Evolutionary conservation across 2,113 vertebrate genomes (phyloP), one percentile per base, ranked within the genome.

Genomic region (Pica pica): DNA sequence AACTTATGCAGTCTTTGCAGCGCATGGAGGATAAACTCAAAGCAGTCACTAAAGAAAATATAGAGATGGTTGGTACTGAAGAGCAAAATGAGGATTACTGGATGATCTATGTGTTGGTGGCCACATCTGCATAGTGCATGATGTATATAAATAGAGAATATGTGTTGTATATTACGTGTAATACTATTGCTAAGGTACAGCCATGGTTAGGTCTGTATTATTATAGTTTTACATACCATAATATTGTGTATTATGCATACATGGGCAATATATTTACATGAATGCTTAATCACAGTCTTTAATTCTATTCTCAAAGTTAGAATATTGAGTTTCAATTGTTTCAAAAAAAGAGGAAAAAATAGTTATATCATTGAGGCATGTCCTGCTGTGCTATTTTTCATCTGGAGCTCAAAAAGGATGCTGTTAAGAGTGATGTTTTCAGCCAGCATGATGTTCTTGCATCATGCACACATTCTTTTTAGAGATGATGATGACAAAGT

Each of bases 21-120:
- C 99, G 99, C 83, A 98, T 99, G 98, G 99, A 99, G 92, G 99
- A 99, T 17, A 99, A 99, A 87, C 96, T 99, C 49, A 99, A 99
- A 98, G 97, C 96, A 13, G 76, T 99, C 65, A 98, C 97, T 80
- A 99, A 98, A 97, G 99, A 99, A 96, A 99, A 99, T 96, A 95
- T 98, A 61, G 99, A 99, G 97, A 99, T 99, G 99, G 99, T 99
- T 73, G 57, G 98, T 96, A 92, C 33, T 84, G 53, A 89, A 90
- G 46, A 71, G 23, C 41, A 89, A 86, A 92, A 41, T 60, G 20
- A 85, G 16, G 28, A 46, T 89, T 78, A 52, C 41, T 82, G 33
- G 33, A 11, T 83, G 56, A 59, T 71, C n/a, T 82, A 0, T 78
- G 19, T 80, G 61, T 37, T 35, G 21, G 26, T 83, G 47, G 37